Evolutionary conservation across 92 coral and sea anemone genomes (phyloP), one percentile per base, ranked within the genome.

Genomic region (Porites cylindrica): DNA sequence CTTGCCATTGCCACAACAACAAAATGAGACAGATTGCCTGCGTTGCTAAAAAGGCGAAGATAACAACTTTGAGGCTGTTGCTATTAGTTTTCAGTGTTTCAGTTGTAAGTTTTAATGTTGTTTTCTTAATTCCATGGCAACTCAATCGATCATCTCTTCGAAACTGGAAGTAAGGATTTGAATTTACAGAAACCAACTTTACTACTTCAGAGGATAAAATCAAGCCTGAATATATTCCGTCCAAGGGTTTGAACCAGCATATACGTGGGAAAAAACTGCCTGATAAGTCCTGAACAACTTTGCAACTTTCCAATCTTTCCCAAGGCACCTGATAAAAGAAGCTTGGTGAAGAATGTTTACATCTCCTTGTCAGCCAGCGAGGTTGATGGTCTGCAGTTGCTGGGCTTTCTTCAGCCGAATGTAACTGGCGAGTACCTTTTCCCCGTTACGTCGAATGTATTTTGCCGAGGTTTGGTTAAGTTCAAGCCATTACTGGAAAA

Each of bases 391-490:
- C 72, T 56, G 11, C 83, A 90, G 16, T 78, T 93, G 18, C 80
- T 93, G 53, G 95, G 93, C 1, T 92, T 80, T 23, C 18, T 86
- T 58, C 87, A 69, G 14, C 80, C 91, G 7, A 86, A 83, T 24
- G 4, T 60, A 77, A 77, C 76, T 59, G 95, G 95, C 51, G 78
- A 50, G 2, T 86, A 65, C 82, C n/a, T 18, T 4, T 92, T 92
- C 32, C 47, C 88, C 1, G 26, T 90, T 14, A 76, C 80, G 43
- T 82, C 91, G 4, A 85, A 88, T 43, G 91, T 77, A 24, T 88
- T 29, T 80, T 14, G 81, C 91, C 2, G 91, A 88, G 18, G 79
- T 88, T 24, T 82, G 91, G 91, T 88, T 88, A 8, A 77, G 91
- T 64, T n/a, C 59, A 23, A 70, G 51, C 60, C 73, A 70, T 10